Percentiles rank a stretch among this genome's conserved stretches.
These are phyloP conservation scores for Rhyacophila evoluta DNA, from an alignment of 2,888 invertebrate genomes.

Conservation along the genomic window DNA sequence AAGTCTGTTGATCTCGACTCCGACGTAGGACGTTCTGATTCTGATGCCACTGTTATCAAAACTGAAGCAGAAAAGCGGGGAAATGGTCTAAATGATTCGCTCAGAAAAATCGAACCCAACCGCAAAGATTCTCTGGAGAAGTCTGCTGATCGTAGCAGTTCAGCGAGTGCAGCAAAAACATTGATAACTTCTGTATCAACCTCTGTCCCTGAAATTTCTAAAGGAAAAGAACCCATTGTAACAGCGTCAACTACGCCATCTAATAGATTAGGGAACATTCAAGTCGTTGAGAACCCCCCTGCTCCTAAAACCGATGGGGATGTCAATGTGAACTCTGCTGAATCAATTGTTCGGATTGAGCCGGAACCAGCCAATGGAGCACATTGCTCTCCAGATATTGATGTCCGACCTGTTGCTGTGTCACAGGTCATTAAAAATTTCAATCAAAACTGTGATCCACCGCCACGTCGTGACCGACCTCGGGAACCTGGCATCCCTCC, in stretches of 20 bases:
- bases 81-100: not conserved
- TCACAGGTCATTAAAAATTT: conserved; percentile 23
- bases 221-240: not conserved
- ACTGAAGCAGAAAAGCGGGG: not conserved
- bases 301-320: not conserved
- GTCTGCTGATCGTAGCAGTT: not conserved
- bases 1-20: conserved; percentile 61
- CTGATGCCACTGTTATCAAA: not conserved
- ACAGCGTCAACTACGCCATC: not conserved
- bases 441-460: not conserved
- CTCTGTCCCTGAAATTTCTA: not conserved
- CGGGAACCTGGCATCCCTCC: not conserved
- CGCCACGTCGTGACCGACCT: not conserved
- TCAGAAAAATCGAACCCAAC: not conserved
- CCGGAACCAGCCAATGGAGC: conserved; percentile 50
- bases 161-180: not conserved
- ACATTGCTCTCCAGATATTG: conserved; percentile 34
- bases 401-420: not conserved
- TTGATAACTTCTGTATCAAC: not conserved
- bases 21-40: not conserved
- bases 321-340: conserved; percentile 57
- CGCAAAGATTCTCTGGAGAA: not conserved
- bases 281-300: not conserved
- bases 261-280: not conserved
- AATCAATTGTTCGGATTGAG: conserved; percentile 51